Conservation (phyloP, 2,888 invertebrate genomes). For the Argyresthia albistria region DNA sequence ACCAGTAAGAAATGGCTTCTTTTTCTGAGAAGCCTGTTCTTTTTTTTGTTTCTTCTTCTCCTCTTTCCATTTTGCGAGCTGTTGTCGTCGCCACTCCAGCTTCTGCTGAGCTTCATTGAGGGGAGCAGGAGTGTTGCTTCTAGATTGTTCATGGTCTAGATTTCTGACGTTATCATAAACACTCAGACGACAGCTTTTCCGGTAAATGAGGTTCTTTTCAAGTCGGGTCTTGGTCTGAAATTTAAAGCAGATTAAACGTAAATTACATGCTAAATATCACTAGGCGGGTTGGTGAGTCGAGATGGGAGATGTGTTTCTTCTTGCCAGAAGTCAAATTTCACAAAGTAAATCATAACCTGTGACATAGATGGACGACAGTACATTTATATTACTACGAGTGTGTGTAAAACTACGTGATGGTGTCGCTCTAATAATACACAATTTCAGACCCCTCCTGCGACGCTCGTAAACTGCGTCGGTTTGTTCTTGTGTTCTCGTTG, state of each 20-base stretch:
- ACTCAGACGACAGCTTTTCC: conserved; percentile 37
- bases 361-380: not conserved
- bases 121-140: conserved; percentile 20
- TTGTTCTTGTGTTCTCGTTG: conserved; percentile 41
- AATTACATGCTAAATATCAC: not conserved
- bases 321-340: too few species aligned
- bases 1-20: conserved; percentile 51
- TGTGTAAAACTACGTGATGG: not conserved
- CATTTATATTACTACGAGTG: not conserved
- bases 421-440: not conserved
- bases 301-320: too few species aligned
- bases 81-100: conserved; percentile 35
- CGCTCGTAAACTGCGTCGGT: conserved; percentile 42
- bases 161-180: conserved; percentile 42
- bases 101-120: conserved; percentile 24
- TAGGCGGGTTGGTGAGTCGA: too few species aligned
- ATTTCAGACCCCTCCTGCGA: conserved; percentile 41
- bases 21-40: conserved; percentile 34
- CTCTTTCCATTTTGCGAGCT: conserved; percentile 54
- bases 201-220: conserved; percentile 29
- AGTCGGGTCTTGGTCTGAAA: conserved; percentile 45
- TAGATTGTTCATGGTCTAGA: conserved; percentile 21
- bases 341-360: not conserved
- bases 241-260: not conserved
- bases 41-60: conserved; percentile 51